These are phyloP conservation scores for Drosophila pallidifrons DNA, from an alignment of 1,140 invertebrate genomes.

Conservation along the genomic window DNA sequence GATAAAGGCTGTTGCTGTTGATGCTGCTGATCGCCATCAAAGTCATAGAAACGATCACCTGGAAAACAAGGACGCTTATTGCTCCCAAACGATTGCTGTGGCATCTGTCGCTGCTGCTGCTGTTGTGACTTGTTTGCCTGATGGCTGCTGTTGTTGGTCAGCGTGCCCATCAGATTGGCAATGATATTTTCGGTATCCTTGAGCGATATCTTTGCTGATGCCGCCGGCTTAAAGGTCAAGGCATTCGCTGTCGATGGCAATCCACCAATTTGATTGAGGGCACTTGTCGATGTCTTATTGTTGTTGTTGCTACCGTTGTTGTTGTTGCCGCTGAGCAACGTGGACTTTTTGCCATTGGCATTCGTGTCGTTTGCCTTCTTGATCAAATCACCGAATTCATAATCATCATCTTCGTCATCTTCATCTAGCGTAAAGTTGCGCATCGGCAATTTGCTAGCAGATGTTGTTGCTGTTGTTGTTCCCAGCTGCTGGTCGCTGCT, in stretches of 20 bases:
- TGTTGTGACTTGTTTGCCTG: slow-evolving; percentile 25
- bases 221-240: slow-evolving; percentile 76
- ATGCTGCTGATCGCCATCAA: slow-evolving; percentile 8
- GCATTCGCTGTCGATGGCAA: slow-evolving; percentile 60
- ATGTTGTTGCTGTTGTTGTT: background rate
- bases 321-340: background rate
- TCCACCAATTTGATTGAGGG: background rate
- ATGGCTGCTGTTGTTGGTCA: slow-evolving; percentile 74
- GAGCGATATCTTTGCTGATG: slow-evolving; percentile 85
- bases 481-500: slow-evolving; percentile 22
- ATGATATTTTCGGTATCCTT: slow-evolving; percentile 88
- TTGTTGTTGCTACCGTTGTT: no score
- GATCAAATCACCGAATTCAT: slow-evolving; percentile 89
- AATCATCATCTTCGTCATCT: slow-evolving; percentile 89
- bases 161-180: slow-evolving; percentile 88
- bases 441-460: slow-evolving; percentile 11
- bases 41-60: slow-evolving; percentile 26
- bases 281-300: no score
- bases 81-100: slow-evolving; percentile 19
- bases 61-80: no score
- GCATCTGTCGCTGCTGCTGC: slow-evolving; percentile 33
- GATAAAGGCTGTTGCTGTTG: background rate
- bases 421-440: slow-evolving; percentile 83
- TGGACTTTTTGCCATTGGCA: slow-evolving; percentile 50
- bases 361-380: slow-evolving; percentile 85